Evolutionary conservation across 2,797 vertebrate species (phyloP), one percentile per base, ranked within the genome.

Genomic region (Silurus lanzhouensis): DNA sequence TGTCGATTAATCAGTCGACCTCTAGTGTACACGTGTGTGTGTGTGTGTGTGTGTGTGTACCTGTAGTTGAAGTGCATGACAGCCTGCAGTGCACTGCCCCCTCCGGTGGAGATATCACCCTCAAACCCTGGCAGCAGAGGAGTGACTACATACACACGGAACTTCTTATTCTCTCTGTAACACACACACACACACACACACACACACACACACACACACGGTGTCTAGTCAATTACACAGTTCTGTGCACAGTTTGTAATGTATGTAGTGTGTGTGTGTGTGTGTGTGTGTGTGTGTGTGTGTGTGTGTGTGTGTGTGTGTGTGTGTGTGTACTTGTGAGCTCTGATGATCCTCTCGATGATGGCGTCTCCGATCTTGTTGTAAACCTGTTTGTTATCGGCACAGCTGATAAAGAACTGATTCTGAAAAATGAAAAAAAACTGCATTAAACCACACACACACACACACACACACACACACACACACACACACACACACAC

Each of bases 61-160:
- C 98, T 98, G 96, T 97, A 98, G 94, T 99, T 99, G 92, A 98
- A 99, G 93, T 99, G 98, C 98, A 99, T 99, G 83, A 99, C 96
- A 0, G 98, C 97, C 92, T 99, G 98, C 17, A 99, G 92, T 0
- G 98, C 97, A 0, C 93, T 98, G 6, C 98, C 98, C 85, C 98
- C 98, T 0, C 98, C 98, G 0, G 97, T 99, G 0, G 96, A 97
- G 91, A 99, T 99, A 94, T 99, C 98, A 6, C 98, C 98, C 92
- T 99, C 98, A 10, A 99, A 99, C 0, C 98, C 98, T 0, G 98
- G 98, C 86, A 99, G 94, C 90, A 99, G 94, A 0, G 98, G 98
- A 20, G 97, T 98, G 91, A 99, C 96, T 80, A 99, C 94, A 1
- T 98, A 99, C 25, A 99, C 98, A 0, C 98, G 96, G 89, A 95